Evolutionary conservation across 2,888 invertebrate genomes (phyloP).

Genomic region (Rotaria socialis): DNA sequence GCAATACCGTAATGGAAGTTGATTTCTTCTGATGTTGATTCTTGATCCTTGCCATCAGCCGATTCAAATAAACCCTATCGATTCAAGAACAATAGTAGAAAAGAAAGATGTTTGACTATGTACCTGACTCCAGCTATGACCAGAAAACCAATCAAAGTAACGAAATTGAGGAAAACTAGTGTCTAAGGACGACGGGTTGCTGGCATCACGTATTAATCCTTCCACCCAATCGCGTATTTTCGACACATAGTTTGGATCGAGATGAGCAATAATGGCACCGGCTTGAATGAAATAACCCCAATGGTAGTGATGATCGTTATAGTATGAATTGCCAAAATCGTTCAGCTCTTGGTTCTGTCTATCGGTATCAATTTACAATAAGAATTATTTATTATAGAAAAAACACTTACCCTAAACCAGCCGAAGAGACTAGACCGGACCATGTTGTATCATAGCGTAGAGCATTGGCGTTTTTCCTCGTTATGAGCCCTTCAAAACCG

Average conservation of each 20-base stretch:
- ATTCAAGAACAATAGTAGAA: background rate
- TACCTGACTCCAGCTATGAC: slow-evolving; percentile 34
- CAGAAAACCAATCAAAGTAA: slow-evolving; percentile 25
- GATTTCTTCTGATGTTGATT: slow-evolving; percentile 41
- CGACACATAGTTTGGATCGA: slow-evolving; percentile 37
- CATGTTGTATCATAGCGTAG: background rate
- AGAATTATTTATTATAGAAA: background rate
- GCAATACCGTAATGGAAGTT: slow-evolving; percentile 37
- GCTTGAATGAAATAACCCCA: slow-evolving; percentile 42
- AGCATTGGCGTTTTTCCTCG: background rate
- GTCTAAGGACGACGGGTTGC: background rate
- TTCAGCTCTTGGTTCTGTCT: background rate
- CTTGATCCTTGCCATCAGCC: slow-evolving; percentile 44
- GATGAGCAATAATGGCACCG: slow-evolving; percentile 36
- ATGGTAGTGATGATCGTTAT: slow-evolving; percentile 45
- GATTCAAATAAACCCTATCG: slow-evolving; percentile 41
- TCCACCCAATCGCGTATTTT: slow-evolving; percentile 31
- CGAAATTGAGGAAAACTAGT: slow-evolving; percentile 21
- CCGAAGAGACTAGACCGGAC: background rate
- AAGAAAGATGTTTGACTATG: background rate
- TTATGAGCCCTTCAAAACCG: background rate
- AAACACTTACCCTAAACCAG: background rate
- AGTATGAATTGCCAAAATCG: slow-evolving; percentile 44
- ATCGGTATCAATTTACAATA: background rate
- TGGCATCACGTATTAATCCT: slow-evolving; percentile 31